Percentiles rank a stretch among this genome's conserved stretches.
Conservation (phyloP, 2,113 vertebrate species). For the Tamias sibiricus region DNA sequence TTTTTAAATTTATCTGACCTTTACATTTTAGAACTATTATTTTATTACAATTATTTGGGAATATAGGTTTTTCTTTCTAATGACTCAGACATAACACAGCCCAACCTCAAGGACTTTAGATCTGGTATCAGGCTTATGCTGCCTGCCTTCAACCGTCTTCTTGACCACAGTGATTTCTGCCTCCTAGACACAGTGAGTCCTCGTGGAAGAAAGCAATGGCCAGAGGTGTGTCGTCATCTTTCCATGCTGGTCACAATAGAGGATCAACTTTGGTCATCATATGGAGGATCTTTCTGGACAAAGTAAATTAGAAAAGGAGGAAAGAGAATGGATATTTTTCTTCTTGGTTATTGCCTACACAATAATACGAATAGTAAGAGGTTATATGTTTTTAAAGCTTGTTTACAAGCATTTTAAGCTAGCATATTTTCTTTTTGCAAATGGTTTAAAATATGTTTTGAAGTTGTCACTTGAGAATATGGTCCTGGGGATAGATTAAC, state of each 20-base stretch:
- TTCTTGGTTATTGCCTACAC: neutral
- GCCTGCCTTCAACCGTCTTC: neutral
- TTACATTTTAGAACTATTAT: neutral
- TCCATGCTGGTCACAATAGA: neutral
- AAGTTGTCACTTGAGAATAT: constrained; percentile 58
- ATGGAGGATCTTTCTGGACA: neutral
- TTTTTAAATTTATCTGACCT: neutral
- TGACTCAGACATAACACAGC: neutral
- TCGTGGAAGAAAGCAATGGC: neutral
- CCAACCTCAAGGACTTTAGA: neutral
- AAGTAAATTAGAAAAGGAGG: neutral
- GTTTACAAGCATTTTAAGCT: constrained; percentile 16
- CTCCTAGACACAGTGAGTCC: neutral
- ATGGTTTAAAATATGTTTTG: constrained; percentile 65
- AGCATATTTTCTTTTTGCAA: constrained; percentile 60
- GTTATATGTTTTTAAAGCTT: neutral
- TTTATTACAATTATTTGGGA: constrained; percentile 1
- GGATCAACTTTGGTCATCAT: neutral
- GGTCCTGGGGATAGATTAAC: constrained; percentile 31
- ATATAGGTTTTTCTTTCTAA: neutral
- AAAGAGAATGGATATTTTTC: neutral
- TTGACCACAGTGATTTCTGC: neutral
- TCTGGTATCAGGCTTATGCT: neutral
- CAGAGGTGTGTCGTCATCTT: neutral
- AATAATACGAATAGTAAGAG: neutral